Evolutionary conservation across 2,113 vertebrate species (phyloP).

Genomic region (Antennarius striatus): DNA sequence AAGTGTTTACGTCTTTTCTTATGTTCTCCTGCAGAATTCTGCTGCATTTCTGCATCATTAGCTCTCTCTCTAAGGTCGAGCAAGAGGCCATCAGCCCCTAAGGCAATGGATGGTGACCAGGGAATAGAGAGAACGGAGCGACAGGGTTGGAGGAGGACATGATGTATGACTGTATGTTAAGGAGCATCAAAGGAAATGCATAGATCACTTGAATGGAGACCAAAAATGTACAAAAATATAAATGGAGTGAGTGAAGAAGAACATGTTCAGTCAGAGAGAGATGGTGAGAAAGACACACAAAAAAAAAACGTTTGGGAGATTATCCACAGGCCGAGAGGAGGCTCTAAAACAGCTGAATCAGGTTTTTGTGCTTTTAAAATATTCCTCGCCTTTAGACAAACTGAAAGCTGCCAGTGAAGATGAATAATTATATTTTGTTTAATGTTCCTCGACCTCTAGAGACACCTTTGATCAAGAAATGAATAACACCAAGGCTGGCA

Average conservation of each 20-base stretch:
- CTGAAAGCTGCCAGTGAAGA: no score
- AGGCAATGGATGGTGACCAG: constrained; percentile 42
- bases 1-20: constrained; percentile 20
- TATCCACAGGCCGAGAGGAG: no score
- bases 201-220: constrained; percentile 2
- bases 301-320: no score
- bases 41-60: constrained; percentile 70
- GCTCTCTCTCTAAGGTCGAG: constrained; percentile 53
- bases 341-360: no score
- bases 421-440: no score
- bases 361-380: no score
- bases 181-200: constrained; percentile 14
- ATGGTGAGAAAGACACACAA: no score
- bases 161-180: constrained; percentile 19
- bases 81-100: constrained; percentile 22
- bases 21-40: constrained; percentile 49
- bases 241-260: not conserved
- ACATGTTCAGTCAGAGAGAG: no score
- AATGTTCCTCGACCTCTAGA: no score
- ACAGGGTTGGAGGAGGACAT: constrained; percentile 8
- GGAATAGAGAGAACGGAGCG: constrained; percentile 6
- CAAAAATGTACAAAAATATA: constrained; percentile 8
- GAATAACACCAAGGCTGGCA: no score
- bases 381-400: no score
- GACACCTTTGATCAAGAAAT: no score